Conservation (phyloP, 2,888 invertebrate genomes). For the Apoderus coryli region DNA sequence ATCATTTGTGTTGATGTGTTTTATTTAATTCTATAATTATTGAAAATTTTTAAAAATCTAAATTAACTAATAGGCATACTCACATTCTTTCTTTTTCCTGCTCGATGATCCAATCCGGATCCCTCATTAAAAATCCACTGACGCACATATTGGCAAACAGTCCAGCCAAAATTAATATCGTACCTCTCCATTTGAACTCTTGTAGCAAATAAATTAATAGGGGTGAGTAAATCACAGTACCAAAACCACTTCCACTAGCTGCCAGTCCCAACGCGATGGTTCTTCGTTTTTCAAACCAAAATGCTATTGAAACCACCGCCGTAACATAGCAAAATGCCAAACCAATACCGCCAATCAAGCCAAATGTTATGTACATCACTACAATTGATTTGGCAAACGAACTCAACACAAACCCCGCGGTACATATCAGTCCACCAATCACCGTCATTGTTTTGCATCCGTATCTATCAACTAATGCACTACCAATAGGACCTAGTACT, state of each 20-base stretch:
- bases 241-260: conserved; percentile 79
- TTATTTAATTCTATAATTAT: too few relatives aligned
- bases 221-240: conserved; percentile 78
- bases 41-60: too few relatives aligned
- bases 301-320: conserved; percentile 82
- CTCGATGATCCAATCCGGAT: conserved; percentile 71
- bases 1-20: too few relatives aligned
- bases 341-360: conserved; percentile 71
- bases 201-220: conserved; percentile 65
- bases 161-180: conserved; percentile 65
- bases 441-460: conserved; percentile 38
- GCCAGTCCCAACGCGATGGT: conserved; percentile 77
- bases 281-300: conserved; percentile 81
- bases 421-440: conserved; percentile 55
- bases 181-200: conserved; percentile 72
- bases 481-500: conserved; percentile 64
- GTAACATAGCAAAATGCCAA: conserved; percentile 80
- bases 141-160: conserved; percentile 74
- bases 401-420: conserved; percentile 61
- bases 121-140: conserved; percentile 76
- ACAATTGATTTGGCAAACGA: conserved; percentile 56
- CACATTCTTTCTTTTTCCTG: conserved; percentile 31
- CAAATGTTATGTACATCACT: conserved; percentile 73
- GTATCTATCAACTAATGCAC: conserved; percentile 71
- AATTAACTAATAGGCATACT: background rate